A percentile compares a stretch with the other conserved stretches of the same genome.
Evolutionary conservation across 2,888 invertebrate genomes (phyloP).

Genomic region (Scaptomyza reducta): DNA sequence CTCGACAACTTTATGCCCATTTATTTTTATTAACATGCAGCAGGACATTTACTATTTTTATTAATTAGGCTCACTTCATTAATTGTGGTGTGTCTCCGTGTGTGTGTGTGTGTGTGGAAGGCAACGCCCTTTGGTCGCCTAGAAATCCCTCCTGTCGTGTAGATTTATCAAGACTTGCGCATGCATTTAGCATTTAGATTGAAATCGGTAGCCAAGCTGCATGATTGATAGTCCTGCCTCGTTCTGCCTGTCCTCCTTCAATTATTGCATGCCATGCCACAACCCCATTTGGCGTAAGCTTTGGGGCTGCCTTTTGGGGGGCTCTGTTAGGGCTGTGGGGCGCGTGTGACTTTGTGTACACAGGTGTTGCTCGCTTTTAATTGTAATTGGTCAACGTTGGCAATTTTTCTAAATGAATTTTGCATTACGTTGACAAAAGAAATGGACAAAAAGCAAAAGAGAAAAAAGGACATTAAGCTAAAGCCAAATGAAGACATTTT

Average conservation of each 20-base stretch:
- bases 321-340: neutral
- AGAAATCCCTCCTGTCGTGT: constrained; percentile 22
- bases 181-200: constrained; percentile 64
- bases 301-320: constrained; percentile 1
- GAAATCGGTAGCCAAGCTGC: constrained; percentile 50
- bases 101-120: neutral
- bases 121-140: constrained; percentile 12
- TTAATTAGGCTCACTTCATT: constrained; percentile 55
- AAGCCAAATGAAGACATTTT: constrained; percentile 26
- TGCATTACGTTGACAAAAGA: constrained; percentile 46
- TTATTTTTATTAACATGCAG: constrained; percentile 25
- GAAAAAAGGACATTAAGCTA: constrained; percentile 23
- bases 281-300: constrained; percentile 19
- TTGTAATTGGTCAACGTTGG: constrained; percentile 63
- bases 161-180: constrained; percentile 50
- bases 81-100: constrained; percentile 18
- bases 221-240: constrained; percentile 59
- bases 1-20: neutral
- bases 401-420: constrained; percentile 66
- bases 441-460: neutral
- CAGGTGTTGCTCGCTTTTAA: constrained; percentile 66
- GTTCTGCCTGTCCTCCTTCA: constrained; percentile 8
- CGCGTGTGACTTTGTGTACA: constrained; percentile 54
- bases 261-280: constrained; percentile 24
- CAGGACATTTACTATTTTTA: constrained; percentile 38